phyloP scores from a whole-genome alignment of 2,797 vertebrate species.

The Spheniscus humboldti region DNA sequence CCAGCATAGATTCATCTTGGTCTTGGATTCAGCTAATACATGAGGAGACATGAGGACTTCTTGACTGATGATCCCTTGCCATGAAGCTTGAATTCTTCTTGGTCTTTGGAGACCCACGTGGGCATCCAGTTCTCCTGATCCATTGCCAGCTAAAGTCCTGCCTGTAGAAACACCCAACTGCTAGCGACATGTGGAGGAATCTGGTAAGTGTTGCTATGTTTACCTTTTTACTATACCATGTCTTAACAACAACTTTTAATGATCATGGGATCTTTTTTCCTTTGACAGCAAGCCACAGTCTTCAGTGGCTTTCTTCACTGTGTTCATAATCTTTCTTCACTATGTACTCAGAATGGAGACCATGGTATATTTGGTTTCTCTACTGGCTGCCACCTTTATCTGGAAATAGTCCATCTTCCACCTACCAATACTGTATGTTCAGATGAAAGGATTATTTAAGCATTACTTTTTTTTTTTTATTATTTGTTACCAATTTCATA shows the following conservation, averaged over 20 bases:
- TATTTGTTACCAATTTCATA: background rate
- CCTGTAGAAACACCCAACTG: background rate
- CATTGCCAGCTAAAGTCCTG: background rate
- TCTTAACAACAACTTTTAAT: background rate
- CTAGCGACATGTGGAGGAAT: background rate
- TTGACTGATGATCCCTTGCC: background rate
- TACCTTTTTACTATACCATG: background rate
- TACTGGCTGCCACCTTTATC: background rate
- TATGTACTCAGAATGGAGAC: background rate
- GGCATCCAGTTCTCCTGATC: background rate
- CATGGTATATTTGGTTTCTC: background rate
- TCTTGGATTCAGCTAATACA: background rate
- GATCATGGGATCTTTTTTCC: background rate
- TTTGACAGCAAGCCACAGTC: background rate
- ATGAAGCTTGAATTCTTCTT: background rate
- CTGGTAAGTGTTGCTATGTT: constrained; percentile 20
- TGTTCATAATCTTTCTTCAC: background rate
- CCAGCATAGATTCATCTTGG: background rate
- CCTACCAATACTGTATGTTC: background rate
- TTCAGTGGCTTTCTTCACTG: background rate
- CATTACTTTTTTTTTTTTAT: background rate
- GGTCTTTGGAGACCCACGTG: background rate
- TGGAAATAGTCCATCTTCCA: background rate
- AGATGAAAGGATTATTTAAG: background rate
- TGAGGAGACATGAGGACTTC: background rate